A percentile compares a stretch with the other conserved stretches of the same genome.
Conservation (phyloP, 2,797 vertebrate species). For the Erpetoichthys calabaricus region DNA sequence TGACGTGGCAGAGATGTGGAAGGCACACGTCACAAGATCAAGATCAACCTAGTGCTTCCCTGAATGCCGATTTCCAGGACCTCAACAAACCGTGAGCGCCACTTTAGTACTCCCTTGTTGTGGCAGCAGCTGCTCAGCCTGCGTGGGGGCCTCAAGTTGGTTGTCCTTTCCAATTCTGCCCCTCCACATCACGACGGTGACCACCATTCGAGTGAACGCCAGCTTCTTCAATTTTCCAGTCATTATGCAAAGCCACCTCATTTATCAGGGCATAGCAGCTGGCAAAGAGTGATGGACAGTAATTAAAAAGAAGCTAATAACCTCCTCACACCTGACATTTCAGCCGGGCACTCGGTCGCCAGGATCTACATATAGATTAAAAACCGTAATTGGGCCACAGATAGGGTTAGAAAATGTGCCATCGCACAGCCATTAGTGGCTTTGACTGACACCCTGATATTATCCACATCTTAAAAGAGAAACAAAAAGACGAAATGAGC, state of each 20-base stretch:
- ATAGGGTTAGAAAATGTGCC: conserved; percentile 75
- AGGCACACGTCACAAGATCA: no score
- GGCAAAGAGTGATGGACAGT: conserved; percentile 79
- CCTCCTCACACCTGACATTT: conserved; percentile 90
- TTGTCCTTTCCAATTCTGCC: no score
- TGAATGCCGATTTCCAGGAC: no score
- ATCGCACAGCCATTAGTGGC: conserved; percentile 56
- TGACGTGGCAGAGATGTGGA: no score
- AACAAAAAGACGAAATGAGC: no score
- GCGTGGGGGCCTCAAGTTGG: no score
- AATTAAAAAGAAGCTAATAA: conserved; percentile 97
- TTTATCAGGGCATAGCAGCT: conserved; percentile 43
- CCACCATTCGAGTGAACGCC: no score
- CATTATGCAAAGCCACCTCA: conserved; percentile 37
- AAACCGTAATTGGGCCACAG: conserved; percentile 83
- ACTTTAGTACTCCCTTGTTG: no score
- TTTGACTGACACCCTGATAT: conserved; percentile 80
- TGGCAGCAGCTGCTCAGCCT: no score
- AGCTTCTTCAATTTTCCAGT: conserved; percentile 30
- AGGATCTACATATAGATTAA: conserved; percentile 99
- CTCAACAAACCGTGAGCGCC: no score
- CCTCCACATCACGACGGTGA: no score
- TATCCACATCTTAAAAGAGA: conserved; percentile 17
- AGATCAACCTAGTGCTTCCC: no score
- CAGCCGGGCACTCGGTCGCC: conserved; percentile 77